phyloP scores from a whole-genome alignment of 2,888 invertebrate genomes.

The Callinectes sapidus region DNA sequence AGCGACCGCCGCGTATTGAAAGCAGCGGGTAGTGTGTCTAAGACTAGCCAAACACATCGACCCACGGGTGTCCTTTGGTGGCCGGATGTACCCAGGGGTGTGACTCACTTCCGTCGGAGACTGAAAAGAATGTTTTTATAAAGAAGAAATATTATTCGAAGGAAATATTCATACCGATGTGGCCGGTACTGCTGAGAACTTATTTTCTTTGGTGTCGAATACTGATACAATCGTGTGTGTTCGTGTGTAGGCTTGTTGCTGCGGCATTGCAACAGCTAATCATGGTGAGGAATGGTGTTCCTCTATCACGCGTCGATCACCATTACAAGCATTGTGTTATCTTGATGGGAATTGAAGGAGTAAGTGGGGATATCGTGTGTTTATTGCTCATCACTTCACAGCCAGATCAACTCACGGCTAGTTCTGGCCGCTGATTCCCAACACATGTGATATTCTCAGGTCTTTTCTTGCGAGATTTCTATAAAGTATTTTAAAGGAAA shows the following conservation, averaged over 20 bases:
- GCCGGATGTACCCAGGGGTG: slow-evolving; percentile 28
- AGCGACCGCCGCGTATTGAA: not conserved
- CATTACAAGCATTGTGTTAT: not conserved
- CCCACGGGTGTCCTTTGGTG: slow-evolving; percentile 34
- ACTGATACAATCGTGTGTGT: not conserved
- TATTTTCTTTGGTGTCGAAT: not conserved
- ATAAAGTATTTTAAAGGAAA: not conserved
- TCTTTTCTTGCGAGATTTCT: not conserved
- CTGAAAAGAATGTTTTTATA: not conserved
- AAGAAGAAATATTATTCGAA: slow-evolving; percentile 15
- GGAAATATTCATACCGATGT: not conserved
- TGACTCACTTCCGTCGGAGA: slow-evolving; percentile 3
- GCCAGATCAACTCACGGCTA: not conserved
- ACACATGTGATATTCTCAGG: not conserved
- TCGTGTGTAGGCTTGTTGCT: not conserved
- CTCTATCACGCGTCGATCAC: not conserved
- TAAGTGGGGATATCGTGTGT: not conserved
- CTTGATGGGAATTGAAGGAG: not conserved
- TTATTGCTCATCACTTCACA: not conserved
- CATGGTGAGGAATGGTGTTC: not conserved
- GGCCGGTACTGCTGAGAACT: not conserved
- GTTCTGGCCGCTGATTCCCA: not conserved
- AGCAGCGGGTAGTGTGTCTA: not conserved
- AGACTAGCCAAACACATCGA: slow-evolving; percentile 10
- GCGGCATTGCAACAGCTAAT: not conserved